Evolutionary conservation across 37 sponge, comb jelly and placozoan genomes (phyloP).

Genomic region (Axinella damicornis): DNA sequence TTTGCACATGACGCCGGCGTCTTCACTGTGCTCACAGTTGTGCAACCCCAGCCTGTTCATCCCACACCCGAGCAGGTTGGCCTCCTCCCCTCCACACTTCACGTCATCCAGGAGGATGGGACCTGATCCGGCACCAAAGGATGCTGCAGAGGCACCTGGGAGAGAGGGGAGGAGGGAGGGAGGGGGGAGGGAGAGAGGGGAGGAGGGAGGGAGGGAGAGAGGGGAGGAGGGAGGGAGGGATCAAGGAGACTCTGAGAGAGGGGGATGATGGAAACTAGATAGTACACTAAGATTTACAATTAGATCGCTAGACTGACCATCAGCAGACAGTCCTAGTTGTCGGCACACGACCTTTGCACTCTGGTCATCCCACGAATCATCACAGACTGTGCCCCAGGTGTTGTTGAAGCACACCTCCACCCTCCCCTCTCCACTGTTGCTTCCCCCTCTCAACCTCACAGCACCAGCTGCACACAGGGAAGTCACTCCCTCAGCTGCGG

Average conservation of each 20-base stretch:
- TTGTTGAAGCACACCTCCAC: conserved; percentile 60
- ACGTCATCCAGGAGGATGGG: conserved; percentile 57
- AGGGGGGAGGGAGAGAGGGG: too few relatives aligned
- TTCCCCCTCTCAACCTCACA: conserved; percentile 35
- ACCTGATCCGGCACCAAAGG: conserved; percentile 51
- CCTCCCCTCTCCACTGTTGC: conserved; percentile 5
- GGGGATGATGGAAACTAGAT: too few relatives aligned
- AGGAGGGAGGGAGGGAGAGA: too few relatives aligned
- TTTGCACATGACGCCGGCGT: conserved; percentile 53
- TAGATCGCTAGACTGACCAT: too few relatives aligned
- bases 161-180: too few relatives aligned
- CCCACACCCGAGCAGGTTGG: conserved; percentile 14
- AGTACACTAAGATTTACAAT: too few relatives aligned
- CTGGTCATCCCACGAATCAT: conserved; percentile 50
- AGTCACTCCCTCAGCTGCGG: too few relatives aligned
- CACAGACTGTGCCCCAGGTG: conserved; percentile 50
- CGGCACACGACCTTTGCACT: conserved; percentile 53
- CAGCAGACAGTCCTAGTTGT: conserved; percentile 31
- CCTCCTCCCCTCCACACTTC: conserved; percentile 46
- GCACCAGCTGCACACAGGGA: conserved; percentile 15
- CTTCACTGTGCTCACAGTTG: conserved; percentile 58
- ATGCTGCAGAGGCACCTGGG: neutral
- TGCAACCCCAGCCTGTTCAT: neutral
- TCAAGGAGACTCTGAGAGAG: too few relatives aligned
- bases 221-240: too few relatives aligned